Evolutionary conservation across 2,113 vertebrate species (phyloP), one percentile per base, ranked within the genome.

Genomic region (Cichladusa arquata): DNA sequence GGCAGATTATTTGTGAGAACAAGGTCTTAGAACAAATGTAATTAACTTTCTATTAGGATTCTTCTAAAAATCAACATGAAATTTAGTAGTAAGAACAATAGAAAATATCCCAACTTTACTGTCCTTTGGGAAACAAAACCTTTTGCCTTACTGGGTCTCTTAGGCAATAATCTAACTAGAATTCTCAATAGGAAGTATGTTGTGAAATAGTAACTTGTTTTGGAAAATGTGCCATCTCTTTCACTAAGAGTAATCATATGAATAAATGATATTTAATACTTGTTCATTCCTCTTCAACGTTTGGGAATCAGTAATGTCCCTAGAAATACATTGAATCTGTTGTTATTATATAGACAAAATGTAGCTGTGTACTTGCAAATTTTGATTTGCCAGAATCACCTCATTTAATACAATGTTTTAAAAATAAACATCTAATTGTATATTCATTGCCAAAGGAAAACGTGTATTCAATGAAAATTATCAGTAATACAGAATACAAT

Each of bases 401-500:
- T 78, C 5, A n/a, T 60, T 78, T 84, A 82, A 33, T 9, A 4
- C 40, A 70, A 5, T 67, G 47, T 70, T 54, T 90, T 71, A 86
- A n/a, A 23, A 69, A 7, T 53, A 91, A 82, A 23, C 4, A 48
- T 74, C 9, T 79, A 42, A 71, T 65, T 4, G 12, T 67, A 14
- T 88, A 19, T 90, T 90, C 16, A 25, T 65, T 89, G 73, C 78
- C 58, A 57, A 76, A 86, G 18, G 48, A 91, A 86, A 76, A 58
- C 4, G 9, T 83, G 40, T 84, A 26, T 95, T 92, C 14, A 72
- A 6, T 93, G 42, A 82, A 79, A 84, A 58, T 29, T 31, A 26
- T 50, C 80, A 94, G 8, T 93, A 89, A 83, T 71, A 62, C 34
- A 82, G 77, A 89, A 81, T 26, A 93, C 86, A 96, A 83, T 94